These are phyloP conservation scores for Andrena dorsata DNA, from an alignment of 2,888 invertebrate genomes.

Conservation along the genomic window DNA sequence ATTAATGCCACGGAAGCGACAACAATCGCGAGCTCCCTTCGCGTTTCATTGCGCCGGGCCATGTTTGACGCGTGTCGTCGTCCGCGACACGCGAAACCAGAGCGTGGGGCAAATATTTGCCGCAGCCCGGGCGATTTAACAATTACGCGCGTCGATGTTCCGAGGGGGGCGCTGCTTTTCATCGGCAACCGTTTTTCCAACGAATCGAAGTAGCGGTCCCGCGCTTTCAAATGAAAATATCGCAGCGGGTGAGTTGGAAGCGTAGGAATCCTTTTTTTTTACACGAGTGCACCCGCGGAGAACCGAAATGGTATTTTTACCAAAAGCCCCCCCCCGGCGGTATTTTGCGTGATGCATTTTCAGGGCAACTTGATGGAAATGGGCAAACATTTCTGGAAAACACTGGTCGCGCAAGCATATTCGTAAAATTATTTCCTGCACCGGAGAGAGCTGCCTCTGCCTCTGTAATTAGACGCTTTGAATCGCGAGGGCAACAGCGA, in stretches of 20 bases:
- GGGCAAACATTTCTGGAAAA: conserved; percentile 7
- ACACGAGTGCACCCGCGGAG: too few species aligned
- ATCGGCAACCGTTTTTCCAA: background rate
- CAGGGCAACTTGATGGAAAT: background rate
- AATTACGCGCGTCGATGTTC: conserved; percentile 33
- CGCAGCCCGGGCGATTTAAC: conserved; percentile 41
- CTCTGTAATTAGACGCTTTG: conserved; percentile 15
- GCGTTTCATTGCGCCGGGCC: conserved; percentile 19
- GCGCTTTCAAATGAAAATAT: background rate
- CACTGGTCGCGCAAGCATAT: background rate
- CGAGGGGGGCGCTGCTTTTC: conserved; percentile 7
- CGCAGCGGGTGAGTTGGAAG: background rate
- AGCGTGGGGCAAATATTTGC: conserved; percentile 50
- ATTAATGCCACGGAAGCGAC: conserved; percentile 34
- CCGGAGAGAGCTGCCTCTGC: background rate
- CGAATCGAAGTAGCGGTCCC: background rate
- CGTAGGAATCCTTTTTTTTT: background rate
- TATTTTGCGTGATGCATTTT: background rate
- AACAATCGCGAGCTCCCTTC: conserved; percentile 27
- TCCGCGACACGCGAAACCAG: conserved; percentile 18
- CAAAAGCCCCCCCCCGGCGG: background rate
- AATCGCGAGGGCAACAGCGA: background rate
- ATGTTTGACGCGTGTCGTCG: conserved; percentile 26
- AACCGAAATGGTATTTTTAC: background rate
- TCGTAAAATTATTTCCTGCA: conserved; percentile 26